A percentile compares a stretch with the other conserved stretches of the same genome.
These are phyloP conservation scores for Dolichomitus sp. DNA, from an alignment of 2,888 invertebrate genomes.

Conservation along the genomic window DNA sequence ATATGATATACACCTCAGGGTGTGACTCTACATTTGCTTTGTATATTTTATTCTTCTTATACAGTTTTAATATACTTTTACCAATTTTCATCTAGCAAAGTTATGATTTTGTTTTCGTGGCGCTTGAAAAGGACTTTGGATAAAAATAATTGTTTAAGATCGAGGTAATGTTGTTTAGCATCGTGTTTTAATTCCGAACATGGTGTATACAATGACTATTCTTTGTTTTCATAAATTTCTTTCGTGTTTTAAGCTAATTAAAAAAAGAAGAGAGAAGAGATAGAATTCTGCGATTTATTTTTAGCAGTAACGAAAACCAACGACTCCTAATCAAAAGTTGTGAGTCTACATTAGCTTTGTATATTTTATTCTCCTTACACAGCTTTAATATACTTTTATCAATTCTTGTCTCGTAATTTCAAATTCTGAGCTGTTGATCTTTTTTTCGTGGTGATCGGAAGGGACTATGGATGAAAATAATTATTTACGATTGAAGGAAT, in stretches of 20 bases:
- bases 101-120: neutral
- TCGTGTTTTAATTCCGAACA: slow-evolving; percentile 76
- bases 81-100: neutral
- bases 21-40: slow-evolving; percentile 73
- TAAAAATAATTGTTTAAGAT: neutral
- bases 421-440: neutral
- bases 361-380: no score
- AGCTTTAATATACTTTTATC: no score
- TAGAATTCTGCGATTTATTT: slow-evolving; percentile 27
- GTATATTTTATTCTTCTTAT: slow-evolving; percentile 69
- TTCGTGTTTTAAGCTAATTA: slow-evolving; percentile 37
- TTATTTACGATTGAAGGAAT: slow-evolving; percentile 15
- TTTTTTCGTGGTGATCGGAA: neutral
- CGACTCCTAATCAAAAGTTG: neutral
- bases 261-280: slow-evolving; percentile 30
- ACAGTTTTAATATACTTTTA: slow-evolving; percentile 73
- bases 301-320: slow-evolving; percentile 1
- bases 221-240: slow-evolving; percentile 64
- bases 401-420: slow-evolving; percentile 16
- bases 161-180: slow-evolving; percentile 56
- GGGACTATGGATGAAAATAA: neutral
- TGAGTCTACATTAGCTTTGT: no score
- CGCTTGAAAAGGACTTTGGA: neutral
- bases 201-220: slow-evolving; percentile 75
- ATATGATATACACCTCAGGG: slow-evolving; percentile 67